Evolutionary conservation across 2,113 vertebrate species (phyloP).

Genomic region (Apistogramma diplotaenia): DNA sequence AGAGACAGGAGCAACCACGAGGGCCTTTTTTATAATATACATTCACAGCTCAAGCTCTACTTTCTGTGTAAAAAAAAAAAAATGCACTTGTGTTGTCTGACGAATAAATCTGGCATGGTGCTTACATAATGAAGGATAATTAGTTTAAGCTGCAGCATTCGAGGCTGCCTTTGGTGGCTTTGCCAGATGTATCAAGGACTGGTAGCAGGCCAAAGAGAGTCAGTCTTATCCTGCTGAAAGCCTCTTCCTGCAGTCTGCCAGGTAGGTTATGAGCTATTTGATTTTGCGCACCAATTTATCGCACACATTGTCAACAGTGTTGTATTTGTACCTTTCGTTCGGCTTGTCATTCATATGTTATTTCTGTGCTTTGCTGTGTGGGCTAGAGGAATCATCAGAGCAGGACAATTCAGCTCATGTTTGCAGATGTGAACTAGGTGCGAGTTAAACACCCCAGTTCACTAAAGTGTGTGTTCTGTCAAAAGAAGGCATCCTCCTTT

Average conservation of each 20-base stretch:
- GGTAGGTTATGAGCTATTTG: conserved; percentile 50
- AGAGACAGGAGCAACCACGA: conserved; percentile 34
- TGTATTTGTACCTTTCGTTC: not conserved
- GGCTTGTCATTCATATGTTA: not conserved
- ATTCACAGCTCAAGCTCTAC: conserved; percentile 22
- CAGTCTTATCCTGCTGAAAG: conserved; percentile 49
- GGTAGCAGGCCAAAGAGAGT: conserved; percentile 62
- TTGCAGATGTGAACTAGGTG: not conserved
- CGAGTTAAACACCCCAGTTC: no score
- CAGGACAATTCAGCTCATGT: not conserved
- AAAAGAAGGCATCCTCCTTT: not conserved
- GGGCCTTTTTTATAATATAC: conserved; percentile 56
- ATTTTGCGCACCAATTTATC: not conserved
- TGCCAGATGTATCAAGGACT: conserved; percentile 56
- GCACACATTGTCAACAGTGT: not conserved
- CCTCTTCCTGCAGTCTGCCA: conserved; percentile 38
- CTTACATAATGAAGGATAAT: conserved; percentile 37
- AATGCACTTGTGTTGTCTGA: conserved; percentile 25
- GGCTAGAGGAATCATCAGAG: not conserved
- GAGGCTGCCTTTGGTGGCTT: conserved; percentile 56
- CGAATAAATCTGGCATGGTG: conserved; percentile 30
- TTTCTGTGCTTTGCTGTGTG: not conserved
- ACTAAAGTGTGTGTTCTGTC: not conserved
- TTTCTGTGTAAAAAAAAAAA: conserved; percentile 20
- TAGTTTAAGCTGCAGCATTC: conserved; percentile 39